A percentile compares a stretch with the other conserved stretches of the same genome.
phyloP scores from a whole-genome alignment of 1,140 invertebrate genomes.

The Drosophila murphyi region DNA sequence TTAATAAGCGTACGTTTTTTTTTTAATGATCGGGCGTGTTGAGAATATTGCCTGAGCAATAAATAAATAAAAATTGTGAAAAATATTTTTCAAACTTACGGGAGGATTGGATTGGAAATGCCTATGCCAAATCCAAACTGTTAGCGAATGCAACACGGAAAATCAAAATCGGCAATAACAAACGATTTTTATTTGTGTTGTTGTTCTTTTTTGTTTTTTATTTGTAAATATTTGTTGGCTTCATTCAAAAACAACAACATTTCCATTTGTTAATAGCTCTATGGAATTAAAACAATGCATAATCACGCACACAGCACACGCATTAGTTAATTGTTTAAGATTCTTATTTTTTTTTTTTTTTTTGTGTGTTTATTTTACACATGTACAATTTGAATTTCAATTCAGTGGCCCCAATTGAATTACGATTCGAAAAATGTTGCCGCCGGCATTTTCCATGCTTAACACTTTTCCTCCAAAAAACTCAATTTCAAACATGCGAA shows the following conservation, averaged over 20 bases:
- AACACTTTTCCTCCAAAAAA: slow-evolving; percentile 33
- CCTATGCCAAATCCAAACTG: neutral
- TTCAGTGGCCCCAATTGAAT: slow-evolving; percentile 56
- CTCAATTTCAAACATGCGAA: slow-evolving; percentile 25
- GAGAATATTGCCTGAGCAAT: neutral
- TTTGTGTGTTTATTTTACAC: slow-evolving; percentile 20
- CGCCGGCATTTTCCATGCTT: slow-evolving; percentile 62
- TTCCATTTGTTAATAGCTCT: slow-evolving; percentile 20
- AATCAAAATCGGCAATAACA: slow-evolving; percentile 24
- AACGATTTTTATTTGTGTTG: slow-evolving; percentile 18
- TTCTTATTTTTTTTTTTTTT: slow-evolving; percentile 10
- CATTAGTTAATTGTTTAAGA: slow-evolving; percentile 29
- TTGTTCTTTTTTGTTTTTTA: slow-evolving; percentile 9
- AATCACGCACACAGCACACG: slow-evolving; percentile 15
- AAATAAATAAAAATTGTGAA: neutral
- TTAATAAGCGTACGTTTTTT: slow-evolving; percentile 1
- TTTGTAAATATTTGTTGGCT: slow-evolving; percentile 35
- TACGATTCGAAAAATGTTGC: slow-evolving; percentile 53
- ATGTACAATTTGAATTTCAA: slow-evolving; percentile 51
- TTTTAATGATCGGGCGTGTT: neutral
- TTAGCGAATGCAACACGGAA: neutral
- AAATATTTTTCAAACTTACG: slow-evolving; percentile 21
- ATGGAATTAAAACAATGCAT: slow-evolving; percentile 1
- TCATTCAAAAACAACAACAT: slow-evolving; percentile 24
- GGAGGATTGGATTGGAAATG: neutral